Evolutionary conservation across 1,140 invertebrate species (phyloP).

Genomic region (Drosophila hydei): DNA sequence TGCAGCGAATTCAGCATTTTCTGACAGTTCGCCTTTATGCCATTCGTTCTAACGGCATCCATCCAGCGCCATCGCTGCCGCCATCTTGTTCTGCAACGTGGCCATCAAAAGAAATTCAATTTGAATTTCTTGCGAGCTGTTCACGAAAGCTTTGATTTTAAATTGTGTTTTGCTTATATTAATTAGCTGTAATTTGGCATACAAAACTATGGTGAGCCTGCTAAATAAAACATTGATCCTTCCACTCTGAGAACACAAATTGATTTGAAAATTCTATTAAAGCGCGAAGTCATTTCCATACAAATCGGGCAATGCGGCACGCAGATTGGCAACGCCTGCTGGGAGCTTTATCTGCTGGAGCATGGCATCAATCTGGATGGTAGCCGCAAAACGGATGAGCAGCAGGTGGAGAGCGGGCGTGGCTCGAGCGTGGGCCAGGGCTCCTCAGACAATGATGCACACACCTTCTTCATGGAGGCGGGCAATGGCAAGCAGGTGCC

Average conservation of each 20-base stretch:
- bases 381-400: conserved; percentile 62
- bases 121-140: background rate
- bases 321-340: conserved; percentile 91
- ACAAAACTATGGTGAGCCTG: conserved; percentile 28
- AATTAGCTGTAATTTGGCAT: conserved; percentile 1
- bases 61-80: conserved; percentile 31
- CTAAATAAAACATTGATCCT: background rate
- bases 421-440: conserved; percentile 56
- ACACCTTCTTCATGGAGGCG: conserved; percentile 88
- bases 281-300: conserved; percentile 89
- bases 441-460: conserved; percentile 74
- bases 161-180: conserved; percentile 7
- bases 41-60: conserved; percentile 48
- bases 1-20: conserved; percentile 21
- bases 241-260: background rate
- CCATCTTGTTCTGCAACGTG: conserved; percentile 50
- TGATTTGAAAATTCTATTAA: background rate
- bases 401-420: conserved; percentile 69
- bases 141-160: background rate
- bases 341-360: conserved; percentile 90
- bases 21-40: conserved; percentile 49
- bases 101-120: conserved; percentile 26
- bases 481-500: conserved; percentile 87
- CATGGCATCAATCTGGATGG: conserved; percentile 90
- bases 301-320: conserved; percentile 89